Conservation (phyloP, 2,113 vertebrate species). For the Pipa parva region DNA sequence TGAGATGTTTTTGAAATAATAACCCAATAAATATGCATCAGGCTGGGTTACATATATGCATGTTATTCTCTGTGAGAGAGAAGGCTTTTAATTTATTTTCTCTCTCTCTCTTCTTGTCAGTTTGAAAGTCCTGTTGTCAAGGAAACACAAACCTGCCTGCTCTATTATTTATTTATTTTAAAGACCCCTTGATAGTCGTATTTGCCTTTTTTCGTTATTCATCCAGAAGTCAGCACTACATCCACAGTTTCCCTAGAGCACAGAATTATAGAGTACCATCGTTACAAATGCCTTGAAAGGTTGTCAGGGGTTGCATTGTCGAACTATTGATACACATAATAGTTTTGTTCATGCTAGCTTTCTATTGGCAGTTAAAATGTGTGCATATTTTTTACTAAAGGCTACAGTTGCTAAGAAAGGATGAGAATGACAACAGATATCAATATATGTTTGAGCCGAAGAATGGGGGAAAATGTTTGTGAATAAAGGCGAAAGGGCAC, state of each 20-base stretch:
- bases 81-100: slow-evolving; percentile 1
- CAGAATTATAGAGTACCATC: no score
- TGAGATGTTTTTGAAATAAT: slow-evolving; percentile 30
- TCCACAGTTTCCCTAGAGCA: background rate
- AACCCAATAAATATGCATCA: slow-evolving; percentile 17
- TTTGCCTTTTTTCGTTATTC: background rate
- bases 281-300: no score
- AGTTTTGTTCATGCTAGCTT: no score
- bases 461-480: no score
- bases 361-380: no score
- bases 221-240: slow-evolving; percentile 11
- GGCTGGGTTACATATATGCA: slow-evolving; percentile 5
- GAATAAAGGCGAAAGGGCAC: no score
- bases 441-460: no score
- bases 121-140: slow-evolving; percentile 18
- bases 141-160: slow-evolving; percentile 6
- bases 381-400: no score
- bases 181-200: background rate
- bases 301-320: no score
- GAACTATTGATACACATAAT: no score
- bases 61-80: slow-evolving; percentile 15
- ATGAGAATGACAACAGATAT: no score
- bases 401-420: no score
- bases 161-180: background rate
- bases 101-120: background rate